A percentile compares a stretch with the other conserved stretches of the same genome.
Evolutionary conservation across 2,797 vertebrate genomes (phyloP).

Genomic region (Eulemur albifrons): DNA sequence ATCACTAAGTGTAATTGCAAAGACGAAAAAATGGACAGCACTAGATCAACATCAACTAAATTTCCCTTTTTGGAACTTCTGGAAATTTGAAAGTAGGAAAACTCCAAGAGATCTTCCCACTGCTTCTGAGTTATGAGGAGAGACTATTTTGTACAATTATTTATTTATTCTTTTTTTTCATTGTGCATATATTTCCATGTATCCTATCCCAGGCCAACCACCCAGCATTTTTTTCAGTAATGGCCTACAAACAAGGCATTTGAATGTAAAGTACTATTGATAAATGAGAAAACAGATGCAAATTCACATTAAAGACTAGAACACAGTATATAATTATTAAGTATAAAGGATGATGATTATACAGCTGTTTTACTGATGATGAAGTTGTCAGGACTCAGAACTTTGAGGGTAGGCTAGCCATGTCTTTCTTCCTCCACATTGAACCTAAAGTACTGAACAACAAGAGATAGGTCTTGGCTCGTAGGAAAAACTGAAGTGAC

Average conservation of each 20-base stretch:
- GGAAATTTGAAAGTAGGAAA: neutral
- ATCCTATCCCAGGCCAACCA: neutral
- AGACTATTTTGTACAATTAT: neutral
- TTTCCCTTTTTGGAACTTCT: neutral
- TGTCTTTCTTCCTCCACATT: neutral
- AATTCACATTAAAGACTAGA: constrained; percentile 3
- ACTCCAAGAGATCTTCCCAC: neutral
- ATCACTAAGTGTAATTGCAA: neutral
- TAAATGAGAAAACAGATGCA: neutral
- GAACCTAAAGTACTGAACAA: neutral
- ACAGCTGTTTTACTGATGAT: neutral
- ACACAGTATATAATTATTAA: neutral
- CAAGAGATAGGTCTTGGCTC: neutral
- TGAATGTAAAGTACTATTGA: neutral
- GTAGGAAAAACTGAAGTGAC: neutral
- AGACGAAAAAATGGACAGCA: neutral
- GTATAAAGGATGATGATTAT: neutral
- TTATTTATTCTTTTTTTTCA: neutral
- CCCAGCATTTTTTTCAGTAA: neutral
- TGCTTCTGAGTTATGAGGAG: neutral
- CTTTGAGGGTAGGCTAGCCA: neutral
- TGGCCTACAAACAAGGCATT: neutral
- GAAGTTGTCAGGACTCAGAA: neutral
- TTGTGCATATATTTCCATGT: neutral
- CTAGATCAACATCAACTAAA: neutral